These are phyloP conservation scores for Dermatemys mawii DNA, from an alignment of 2,113 vertebrate genomes.

Conservation along the genomic window DNA sequence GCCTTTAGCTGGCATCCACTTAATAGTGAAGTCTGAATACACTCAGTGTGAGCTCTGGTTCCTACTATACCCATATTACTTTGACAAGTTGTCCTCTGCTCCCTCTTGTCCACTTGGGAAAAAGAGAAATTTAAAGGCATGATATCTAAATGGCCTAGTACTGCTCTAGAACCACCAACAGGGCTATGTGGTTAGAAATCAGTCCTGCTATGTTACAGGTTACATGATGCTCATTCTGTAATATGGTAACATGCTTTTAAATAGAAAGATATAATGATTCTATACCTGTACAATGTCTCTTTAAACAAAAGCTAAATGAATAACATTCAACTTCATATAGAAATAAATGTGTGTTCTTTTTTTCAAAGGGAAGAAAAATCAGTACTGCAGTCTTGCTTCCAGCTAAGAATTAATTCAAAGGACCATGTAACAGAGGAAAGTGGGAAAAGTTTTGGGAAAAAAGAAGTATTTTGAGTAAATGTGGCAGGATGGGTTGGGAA, in stretches of 20 bases:
- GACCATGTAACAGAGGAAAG: neutral
- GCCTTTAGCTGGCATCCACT: neutral
- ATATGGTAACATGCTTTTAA: too few relatives aligned
- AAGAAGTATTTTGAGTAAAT: neutral
- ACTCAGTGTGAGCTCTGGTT: neutral
- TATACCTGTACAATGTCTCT: too few relatives aligned
- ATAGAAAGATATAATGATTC: too few relatives aligned
- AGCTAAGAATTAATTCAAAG: neutral
- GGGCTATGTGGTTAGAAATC: neutral
- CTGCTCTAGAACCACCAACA: neutral
- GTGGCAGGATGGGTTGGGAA: neutral
- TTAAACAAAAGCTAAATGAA: too few relatives aligned
- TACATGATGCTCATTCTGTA: too few relatives aligned
- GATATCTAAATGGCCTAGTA: neutral
- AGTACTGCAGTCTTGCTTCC: neutral
- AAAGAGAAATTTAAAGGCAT: neutral
- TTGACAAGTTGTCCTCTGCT: neutral
- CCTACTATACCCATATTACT: neutral
- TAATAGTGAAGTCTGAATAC: neutral
- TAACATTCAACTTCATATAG: too few relatives aligned
- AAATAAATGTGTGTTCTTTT: too few relatives aligned
- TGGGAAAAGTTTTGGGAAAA: neutral
- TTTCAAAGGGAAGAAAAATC: neutral
- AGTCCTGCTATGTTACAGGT: too few relatives aligned
- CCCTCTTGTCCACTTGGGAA: neutral